These are phyloP conservation scores for Drosophila putrida DNA, from an alignment of 2,888 invertebrate genomes.

Conservation along the genomic window DNA sequence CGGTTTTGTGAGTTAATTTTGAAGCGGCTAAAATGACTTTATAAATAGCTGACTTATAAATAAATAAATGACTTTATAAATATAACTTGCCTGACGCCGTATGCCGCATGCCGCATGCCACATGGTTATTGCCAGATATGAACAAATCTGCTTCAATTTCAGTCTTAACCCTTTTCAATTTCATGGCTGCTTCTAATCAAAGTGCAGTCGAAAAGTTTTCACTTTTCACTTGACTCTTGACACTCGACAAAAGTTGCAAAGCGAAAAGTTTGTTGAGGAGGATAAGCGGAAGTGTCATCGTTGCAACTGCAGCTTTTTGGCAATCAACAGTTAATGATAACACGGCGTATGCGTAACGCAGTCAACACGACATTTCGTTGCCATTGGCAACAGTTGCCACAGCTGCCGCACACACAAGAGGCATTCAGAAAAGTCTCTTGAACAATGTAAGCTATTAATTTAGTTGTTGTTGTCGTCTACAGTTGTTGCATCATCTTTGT, in stretches of 20 bases:
- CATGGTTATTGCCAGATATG: constrained; percentile 39
- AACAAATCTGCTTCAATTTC: constrained; percentile 43
- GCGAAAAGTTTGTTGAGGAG: constrained; percentile 28
- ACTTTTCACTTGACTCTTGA: constrained; percentile 41
- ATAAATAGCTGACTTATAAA: constrained; percentile 73
- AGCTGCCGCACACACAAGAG: not conserved
- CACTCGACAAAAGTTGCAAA: constrained; percentile 47
- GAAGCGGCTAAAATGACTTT: constrained; percentile 66
- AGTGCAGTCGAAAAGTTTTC: constrained; percentile 68
- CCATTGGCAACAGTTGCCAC: constrained; percentile 33
- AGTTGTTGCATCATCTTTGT: constrained; percentile 3
- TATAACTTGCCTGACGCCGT: constrained; percentile 1
- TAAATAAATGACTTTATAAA: too few relatives aligned
- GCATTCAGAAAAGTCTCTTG: constrained; percentile 14
- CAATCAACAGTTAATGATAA: constrained; percentile 70
- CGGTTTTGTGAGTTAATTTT: constrained; percentile 57
- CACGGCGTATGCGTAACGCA: constrained; percentile 45
- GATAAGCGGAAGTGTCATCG: constrained; percentile 14
- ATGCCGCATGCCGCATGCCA: constrained; percentile 14
- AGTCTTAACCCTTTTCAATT: constrained; percentile 55
- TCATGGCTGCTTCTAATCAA: constrained; percentile 66
- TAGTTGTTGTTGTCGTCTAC: constrained; percentile 18
- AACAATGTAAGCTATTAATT: constrained; percentile 55
- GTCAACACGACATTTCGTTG: constrained; percentile 19
- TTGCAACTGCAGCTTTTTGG: constrained; percentile 17